These are phyloP conservation scores for Cheilosia vulpina DNA, from an alignment of 2,888 invertebrate species.

Conservation along the genomic window DNA sequence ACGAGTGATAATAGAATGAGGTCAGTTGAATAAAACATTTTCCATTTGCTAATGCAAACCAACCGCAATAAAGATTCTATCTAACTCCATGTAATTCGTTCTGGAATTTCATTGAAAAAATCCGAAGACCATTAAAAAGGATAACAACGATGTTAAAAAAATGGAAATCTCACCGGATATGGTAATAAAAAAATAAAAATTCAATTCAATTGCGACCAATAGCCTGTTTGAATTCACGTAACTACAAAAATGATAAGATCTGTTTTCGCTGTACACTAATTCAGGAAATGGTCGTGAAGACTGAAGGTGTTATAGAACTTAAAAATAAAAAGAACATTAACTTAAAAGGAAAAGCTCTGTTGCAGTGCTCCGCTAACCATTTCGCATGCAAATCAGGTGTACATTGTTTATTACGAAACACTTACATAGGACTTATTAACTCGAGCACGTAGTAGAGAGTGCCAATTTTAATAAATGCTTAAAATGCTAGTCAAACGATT, in stretches of 20 bases:
- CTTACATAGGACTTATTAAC: conserved; percentile 15
- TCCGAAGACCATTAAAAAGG: too few species aligned
- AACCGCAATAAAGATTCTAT: conserved; percentile 3
- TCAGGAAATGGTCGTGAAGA: conserved; percentile 42
- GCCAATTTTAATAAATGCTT: conserved; percentile 46
- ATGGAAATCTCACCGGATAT: too few species aligned
- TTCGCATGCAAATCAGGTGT: conserved; percentile 46
- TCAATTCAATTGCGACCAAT: not conserved
- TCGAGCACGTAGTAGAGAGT: conserved; percentile 53
- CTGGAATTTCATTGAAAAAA: too few species aligned
- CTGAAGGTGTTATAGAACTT: conserved; percentile 11
- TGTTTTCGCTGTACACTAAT: not conserved
- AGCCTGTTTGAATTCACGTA: not conserved
- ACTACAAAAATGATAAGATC: conserved; percentile 7
- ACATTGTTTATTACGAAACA: conserved; percentile 35
- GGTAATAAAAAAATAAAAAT: too few species aligned
- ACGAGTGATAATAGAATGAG: not conserved
- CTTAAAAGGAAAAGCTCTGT: conserved; percentile 5
- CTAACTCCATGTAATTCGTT: too few species aligned
- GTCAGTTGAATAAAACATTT: not conserved
- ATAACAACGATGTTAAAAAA: too few species aligned
- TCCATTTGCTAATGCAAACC: conserved; percentile 23
- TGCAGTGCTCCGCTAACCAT: not conserved
- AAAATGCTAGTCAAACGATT: conserved; percentile 36
- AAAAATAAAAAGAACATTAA: not conserved